Evolutionary conservation across 64 coral and sea anemone genomes (phyloP).

Genomic region (Montipora cactus): DNA sequence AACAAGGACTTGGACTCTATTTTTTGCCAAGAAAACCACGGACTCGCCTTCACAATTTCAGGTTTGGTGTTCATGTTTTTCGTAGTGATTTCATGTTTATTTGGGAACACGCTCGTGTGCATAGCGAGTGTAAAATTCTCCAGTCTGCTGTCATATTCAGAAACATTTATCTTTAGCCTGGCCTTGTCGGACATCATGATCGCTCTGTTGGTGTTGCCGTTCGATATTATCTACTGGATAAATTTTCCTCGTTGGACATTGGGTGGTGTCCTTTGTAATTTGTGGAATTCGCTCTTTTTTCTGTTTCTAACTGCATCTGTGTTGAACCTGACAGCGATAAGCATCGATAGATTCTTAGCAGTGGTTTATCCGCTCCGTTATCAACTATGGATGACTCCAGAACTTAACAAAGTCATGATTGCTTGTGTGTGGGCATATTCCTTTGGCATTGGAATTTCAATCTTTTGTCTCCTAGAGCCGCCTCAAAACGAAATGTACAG

Average conservation of each 20-base stretch:
- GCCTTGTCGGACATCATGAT: constrained; percentile 89
- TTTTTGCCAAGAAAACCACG: constrained; percentile 54
- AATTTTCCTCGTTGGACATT: constrained; percentile 84
- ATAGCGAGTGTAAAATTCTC: constrained; percentile 66
- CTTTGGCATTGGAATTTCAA: constrained; percentile 23
- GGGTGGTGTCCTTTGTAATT: constrained; percentile 66
- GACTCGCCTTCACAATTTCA: constrained; percentile 34
- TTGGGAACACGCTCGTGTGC: constrained; percentile 79
- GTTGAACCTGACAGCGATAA: constrained; percentile 82
- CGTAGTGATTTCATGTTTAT: constrained; percentile 57
- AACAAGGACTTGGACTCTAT: not conserved
- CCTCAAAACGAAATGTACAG: constrained; percentile 68
- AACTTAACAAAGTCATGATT: constrained; percentile 52
- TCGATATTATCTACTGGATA: constrained; percentile 86
- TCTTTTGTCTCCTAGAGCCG: constrained; percentile 71
- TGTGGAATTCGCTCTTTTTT: constrained; percentile 92
- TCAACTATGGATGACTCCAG: constrained; percentile 25
- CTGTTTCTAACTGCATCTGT: constrained; percentile 84
- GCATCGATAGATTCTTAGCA: constrained; percentile 79
- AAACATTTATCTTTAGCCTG: constrained; percentile 77
- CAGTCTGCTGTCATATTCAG: constrained; percentile 65
- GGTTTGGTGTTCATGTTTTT: constrained; percentile 77
- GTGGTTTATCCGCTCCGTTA: constrained; percentile 88
- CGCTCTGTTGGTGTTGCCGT: constrained; percentile 64
- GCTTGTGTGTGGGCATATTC: constrained; percentile 76